phyloP scores from a whole-genome alignment of 2,797 vertebrate species.

The Chiloscyllium punctatum region DNA sequence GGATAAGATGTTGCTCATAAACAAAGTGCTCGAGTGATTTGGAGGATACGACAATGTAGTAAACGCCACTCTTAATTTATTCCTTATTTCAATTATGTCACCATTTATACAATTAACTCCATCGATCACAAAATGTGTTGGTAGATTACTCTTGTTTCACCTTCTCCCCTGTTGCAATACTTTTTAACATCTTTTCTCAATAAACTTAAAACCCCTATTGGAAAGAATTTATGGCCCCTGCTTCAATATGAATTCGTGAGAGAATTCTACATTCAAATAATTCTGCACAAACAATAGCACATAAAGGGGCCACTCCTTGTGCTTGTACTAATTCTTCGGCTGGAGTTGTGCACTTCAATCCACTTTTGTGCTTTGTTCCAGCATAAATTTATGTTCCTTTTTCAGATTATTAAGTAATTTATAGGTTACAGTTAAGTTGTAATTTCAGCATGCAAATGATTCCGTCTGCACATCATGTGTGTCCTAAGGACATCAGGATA shows the following conservation, averaged over 20 bases:
- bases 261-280: neutral
- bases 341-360: neutral
- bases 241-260: neutral
- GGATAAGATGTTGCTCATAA: neutral
- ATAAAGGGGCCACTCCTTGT: neutral
- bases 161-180: too few relatives aligned
- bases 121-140: too few relatives aligned
- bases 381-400: neutral
- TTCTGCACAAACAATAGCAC: neutral
- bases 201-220: neutral
- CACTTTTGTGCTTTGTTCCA: neutral
- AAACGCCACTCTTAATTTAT: too few relatives aligned
- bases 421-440: neutral
- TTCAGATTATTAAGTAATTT: neutral
- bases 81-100: too few relatives aligned
- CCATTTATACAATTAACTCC: too few relatives aligned
- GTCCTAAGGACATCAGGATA: neutral
- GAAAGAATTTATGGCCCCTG: neutral
- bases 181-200: neutral
- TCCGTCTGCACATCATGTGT: neutral
- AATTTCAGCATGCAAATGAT: neutral
- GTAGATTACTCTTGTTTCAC: too few relatives aligned
- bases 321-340: neutral
- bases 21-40: neutral
- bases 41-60: neutral